Evolutionary conservation across 2,888 invertebrate species (phyloP).

Genomic region (Drepana falcataria): DNA sequence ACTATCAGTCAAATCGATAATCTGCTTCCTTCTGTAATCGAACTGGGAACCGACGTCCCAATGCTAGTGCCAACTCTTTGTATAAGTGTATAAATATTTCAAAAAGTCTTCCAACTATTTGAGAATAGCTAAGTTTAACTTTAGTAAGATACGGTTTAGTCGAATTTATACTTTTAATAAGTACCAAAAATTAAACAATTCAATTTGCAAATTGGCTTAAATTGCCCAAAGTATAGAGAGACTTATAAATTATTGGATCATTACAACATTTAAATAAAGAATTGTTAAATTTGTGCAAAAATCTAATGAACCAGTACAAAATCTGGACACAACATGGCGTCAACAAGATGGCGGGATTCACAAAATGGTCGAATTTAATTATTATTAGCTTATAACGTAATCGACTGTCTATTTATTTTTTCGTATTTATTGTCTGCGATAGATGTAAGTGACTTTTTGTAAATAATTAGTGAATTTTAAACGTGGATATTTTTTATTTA

Average conservation of each 20-base stretch:
- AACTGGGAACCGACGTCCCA: constrained; percentile 31
- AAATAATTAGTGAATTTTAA: constrained; percentile 62
- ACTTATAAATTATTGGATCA: too few relatives aligned
- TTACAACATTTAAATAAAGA: too few relatives aligned
- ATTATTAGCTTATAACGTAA: constrained; percentile 28
- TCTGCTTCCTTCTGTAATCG: constrained; percentile 40
- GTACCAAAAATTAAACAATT: not conserved
- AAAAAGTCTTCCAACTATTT: constrained; percentile 44
- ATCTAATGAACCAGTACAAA: constrained; percentile 31
- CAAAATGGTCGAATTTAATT: constrained; percentile 15
- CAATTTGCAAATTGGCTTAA: constrained; percentile 10
- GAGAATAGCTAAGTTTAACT: constrained; percentile 7
- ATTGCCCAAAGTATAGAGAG: constrained; percentile 16
- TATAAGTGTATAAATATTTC: constrained; percentile 30
- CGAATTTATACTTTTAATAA: not conserved
- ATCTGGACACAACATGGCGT: constrained; percentile 13
- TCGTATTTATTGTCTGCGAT: constrained; percentile 56
- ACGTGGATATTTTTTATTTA: constrained; percentile 23
- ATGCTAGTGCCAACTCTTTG: constrained; percentile 57
- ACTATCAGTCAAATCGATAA: constrained; percentile 40
- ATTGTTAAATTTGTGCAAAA: too few relatives aligned
- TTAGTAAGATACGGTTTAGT: too few relatives aligned
- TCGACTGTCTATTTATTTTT: constrained; percentile 67
- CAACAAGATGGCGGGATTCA: constrained; percentile 9
- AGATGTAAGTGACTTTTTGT: constrained; percentile 56